Base-by-base conservation (phyloP, 2,113 vertebrate genomes). In the Gambusia affinis region DNA sequence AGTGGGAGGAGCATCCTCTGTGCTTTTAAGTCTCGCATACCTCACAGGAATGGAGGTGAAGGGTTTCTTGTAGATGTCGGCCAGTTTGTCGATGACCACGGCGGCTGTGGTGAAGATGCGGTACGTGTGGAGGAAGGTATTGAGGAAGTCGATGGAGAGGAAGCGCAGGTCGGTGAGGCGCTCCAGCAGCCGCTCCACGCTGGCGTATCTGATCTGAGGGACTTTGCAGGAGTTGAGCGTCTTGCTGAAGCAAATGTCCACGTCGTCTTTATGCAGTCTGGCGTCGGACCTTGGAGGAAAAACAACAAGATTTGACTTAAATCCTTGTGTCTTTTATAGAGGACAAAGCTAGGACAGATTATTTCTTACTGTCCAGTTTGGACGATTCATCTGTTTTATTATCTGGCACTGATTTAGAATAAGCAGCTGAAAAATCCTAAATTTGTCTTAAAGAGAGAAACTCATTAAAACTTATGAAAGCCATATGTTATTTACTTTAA, bases 141-240 rank as follows among this genome's bases (percentile, higher is more conserved):
- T 99, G 80, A 99, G 97, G 91, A 98, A 99, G 88, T 99, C 98
- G 2, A 99, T 99, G 90, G 97, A 99, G 27, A 99, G 96, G 92
- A 99, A 99, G 24, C 98, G 90, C 87, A 99, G 90, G 90, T 99
- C 97, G 0, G 97, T 98, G 60, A 99, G 91, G 0, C 97, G 92
- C 83, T 99, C 98, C 92, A 99, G 80, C 8, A 99, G 96, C 0
- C 97, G 95, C 83, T 98, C 97, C 17, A 99, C 97, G 0, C 96
- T 99, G 73, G 97, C 97, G 0, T 98, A 98, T 33, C 98, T 96
- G 87, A 99, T 99, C 76, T 99, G 97, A 2, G 98, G 98, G 15
- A 99, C 97, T 87, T 99, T 99, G 93, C 98, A 99, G 72, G 97
- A 99, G 90, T 99, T 99, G 57, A 99, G 93, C 0, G 97, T 98